Evolutionary conservation across 2,888 invertebrate species (phyloP), one percentile per base, ranked within the genome.

Genomic region (Lacanobia wlatinum): DNA sequence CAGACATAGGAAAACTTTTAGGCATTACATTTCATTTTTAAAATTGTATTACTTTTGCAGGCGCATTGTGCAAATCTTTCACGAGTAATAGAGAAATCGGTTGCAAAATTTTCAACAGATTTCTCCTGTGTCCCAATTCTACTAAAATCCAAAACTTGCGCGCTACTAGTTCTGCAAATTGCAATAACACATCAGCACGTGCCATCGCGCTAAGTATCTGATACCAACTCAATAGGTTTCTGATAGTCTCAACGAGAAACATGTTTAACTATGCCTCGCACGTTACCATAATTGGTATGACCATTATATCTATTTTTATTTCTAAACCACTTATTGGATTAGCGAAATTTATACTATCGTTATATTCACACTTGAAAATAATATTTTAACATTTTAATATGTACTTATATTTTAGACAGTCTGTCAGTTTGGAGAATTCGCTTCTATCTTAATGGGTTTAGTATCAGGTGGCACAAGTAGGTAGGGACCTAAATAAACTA

Each of bases 391-490:
- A 38, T 56, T 48, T 9, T 0, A 53, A 56, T 43, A 16, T 43
- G 23, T n/a, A n/a, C n/a, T n/a, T 59, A 12, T 34, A 16, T 46
- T 53, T 62, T 59, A 48, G 21, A n/a, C 16, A 28, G 28, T 40
- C n/a, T 55, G n/a, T n/a, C n/a, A 43, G 70, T 73, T 38, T 59
- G 63, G 73, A 73, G 55, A 72, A 84, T 82, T 79, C 66, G 80
- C 82, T 82, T 75, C n/a, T 91, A 91, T 92, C 93, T 92, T 94
- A 94, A 94, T 91, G 92, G 87, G 88, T 90, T 89, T 89, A 80
- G 88, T 92, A 93, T 93, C 93, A 87, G 86, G 76, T 16, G 55
- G 58, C 40, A 72, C 79, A 85, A 85, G 89, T 90, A 90, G 87
- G 88, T 90, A 85, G 75, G 80, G 85, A 89, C 91, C 91, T 90